A percentile compares a stretch with the other conserved stretches of the same genome.
phyloP scores from a whole-genome alignment of 2,113 vertebrate genomes.

The Thalassoma bifasciatum region DNA sequence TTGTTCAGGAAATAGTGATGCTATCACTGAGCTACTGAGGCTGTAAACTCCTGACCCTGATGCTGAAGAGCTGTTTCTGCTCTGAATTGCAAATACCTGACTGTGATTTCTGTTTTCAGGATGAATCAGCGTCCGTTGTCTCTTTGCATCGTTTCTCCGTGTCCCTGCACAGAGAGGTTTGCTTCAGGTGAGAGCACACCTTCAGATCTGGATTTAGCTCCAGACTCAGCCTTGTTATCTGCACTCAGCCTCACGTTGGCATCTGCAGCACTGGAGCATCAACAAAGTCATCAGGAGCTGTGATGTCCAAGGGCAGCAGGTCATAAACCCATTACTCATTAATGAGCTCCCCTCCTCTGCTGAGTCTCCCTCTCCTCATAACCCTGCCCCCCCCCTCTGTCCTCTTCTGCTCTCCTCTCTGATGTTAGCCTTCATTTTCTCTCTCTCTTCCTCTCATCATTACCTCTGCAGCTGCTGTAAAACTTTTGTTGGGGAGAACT shows the following conservation, averaged over 20 bases:
- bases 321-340: constrained; percentile 71
- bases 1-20: no score
- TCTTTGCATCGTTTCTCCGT: no score
- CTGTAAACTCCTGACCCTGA: no score
- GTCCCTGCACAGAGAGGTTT: background rate
- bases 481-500: constrained; percentile 56
- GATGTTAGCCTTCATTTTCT: constrained; percentile 30
- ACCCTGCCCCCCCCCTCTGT: constrained; percentile 24
- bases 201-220: background rate
- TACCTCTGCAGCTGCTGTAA: constrained; percentile 34
- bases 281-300: constrained; percentile 58
- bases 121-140: no score
- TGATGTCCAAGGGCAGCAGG: constrained; percentile 59
- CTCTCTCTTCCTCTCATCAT: constrained; percentile 25
- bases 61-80: no score
- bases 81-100: no score
- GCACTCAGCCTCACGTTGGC: constrained; percentile 18
- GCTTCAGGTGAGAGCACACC: no score
- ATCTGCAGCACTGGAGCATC: constrained; percentile 43
- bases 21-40: no score
- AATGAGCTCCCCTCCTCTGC: constrained; percentile 66
- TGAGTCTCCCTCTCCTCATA: constrained; percentile 43
- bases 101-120: no score
- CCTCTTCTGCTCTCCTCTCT: background rate
- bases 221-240: background rate